Evolutionary conservation across 2,113 vertebrate species (phyloP).

Genomic region (Nansenia antarctica): DNA sequence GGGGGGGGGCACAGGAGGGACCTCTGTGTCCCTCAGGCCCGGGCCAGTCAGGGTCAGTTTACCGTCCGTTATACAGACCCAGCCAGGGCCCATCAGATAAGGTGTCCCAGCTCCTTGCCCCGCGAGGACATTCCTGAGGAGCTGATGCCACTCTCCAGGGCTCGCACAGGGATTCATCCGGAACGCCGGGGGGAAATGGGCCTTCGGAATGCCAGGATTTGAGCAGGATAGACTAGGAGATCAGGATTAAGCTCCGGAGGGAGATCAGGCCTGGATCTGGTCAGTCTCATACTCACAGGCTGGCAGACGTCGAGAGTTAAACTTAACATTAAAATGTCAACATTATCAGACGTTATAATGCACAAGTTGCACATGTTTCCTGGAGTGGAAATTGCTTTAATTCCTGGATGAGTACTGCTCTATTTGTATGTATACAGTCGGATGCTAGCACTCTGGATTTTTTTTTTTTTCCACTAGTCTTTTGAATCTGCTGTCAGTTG

Average conservation of each 20-base stretch:
- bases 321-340: not conserved
- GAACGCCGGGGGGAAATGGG: slow-evolving; percentile 29
- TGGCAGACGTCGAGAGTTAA: not conserved
- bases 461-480: not conserved
- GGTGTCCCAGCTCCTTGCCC: slow-evolving; percentile 21
- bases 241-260: slow-evolving; percentile 16
- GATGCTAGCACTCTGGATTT: not conserved
- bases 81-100: slow-evolving; percentile 63
- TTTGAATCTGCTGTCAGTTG: not conserved
- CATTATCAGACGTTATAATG: not conserved
- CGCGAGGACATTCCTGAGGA: slow-evolving; percentile 61
- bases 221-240: slow-evolving; percentile 16
- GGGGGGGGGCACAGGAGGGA: not conserved
- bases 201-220: slow-evolving; percentile 53
- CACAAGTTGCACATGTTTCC: not conserved
- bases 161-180: slow-evolving; percentile 33
- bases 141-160: slow-evolving; percentile 33
- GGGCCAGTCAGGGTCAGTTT: too few species aligned
- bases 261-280: slow-evolving; percentile 30
- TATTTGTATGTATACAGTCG: not conserved
- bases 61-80: slow-evolving; percentile 9
- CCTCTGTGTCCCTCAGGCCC: too few species aligned
- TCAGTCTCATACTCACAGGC: slow-evolving; percentile 1
- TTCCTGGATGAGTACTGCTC: not conserved
- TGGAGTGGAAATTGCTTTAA: not conserved